A percentile compares a stretch with the other conserved stretches of the same genome.
Evolutionary conservation across 2,797 vertebrate species (phyloP).

Genomic region (Galagoides demidoff): DNA sequence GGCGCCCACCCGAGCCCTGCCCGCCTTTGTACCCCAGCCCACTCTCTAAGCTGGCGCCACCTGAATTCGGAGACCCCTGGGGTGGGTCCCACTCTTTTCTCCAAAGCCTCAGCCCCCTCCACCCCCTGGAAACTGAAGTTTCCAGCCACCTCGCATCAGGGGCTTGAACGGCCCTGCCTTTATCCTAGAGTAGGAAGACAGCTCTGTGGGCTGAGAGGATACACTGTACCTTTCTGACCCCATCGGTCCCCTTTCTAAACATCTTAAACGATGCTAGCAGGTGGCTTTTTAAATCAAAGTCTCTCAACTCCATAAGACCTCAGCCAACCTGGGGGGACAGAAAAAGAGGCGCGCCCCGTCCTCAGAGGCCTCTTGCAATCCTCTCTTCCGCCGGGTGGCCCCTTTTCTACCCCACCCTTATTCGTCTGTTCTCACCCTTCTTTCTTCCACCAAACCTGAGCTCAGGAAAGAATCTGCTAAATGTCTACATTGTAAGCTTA

Average conservation of each 20-base stretch:
- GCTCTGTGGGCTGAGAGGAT: not conserved
- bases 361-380: not conserved
- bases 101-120: not conserved
- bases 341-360: not conserved
- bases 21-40: not conserved
- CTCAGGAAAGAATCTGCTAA: not conserved
- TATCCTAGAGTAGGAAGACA: not conserved
- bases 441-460: not conserved
- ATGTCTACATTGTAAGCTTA: not conserved
- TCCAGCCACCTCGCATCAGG: not conserved
- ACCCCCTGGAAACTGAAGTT: slow-evolving; percentile 20
- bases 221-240: not conserved
- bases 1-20: not conserved
- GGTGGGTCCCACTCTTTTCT: not conserved
- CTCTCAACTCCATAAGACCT: not conserved
- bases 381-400: not conserved
- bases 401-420: not conserved
- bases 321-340: not conserved
- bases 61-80: not conserved
- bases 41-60: not conserved
- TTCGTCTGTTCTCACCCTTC: not conserved
- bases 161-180: not conserved
- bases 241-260: not conserved
- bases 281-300: not conserved
- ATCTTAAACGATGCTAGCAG: not conserved